phyloP scores from a whole-genome alignment of 1,140 invertebrate species.

The Solenopsis fugax region DNA sequence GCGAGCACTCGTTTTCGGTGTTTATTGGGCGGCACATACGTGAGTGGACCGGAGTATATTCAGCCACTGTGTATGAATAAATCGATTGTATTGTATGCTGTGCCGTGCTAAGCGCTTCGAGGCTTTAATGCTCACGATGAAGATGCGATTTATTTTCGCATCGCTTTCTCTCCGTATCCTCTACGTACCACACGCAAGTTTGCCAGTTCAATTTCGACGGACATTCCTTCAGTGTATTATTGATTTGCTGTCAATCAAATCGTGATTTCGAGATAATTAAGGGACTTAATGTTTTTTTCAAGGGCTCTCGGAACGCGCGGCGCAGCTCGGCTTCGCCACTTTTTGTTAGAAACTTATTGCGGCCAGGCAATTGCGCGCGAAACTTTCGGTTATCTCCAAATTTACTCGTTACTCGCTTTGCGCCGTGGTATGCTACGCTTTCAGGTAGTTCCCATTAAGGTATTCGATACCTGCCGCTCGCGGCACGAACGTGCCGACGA shows the following conservation, averaged over 20 bases:
- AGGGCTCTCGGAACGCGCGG: not conserved
- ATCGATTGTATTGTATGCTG: constrained; percentile 19
- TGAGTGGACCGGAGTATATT: not conserved
- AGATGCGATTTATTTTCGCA: not conserved
- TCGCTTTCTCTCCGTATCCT: not conserved
- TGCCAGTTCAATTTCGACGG: no score
- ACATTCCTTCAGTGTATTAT: no score
- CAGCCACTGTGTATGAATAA: not conserved
- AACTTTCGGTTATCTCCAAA: constrained; percentile 5
- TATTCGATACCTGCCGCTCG: constrained; percentile 39
- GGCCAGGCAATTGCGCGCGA: not conserved
- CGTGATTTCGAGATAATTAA: not conserved
- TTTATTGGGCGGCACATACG: not conserved
- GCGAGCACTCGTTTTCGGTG: constrained; percentile 6
- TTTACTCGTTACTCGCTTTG: constrained; percentile 14
- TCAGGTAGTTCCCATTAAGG: constrained; percentile 28
- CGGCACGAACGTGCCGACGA: constrained; percentile 7
- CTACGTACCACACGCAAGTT: not conserved
- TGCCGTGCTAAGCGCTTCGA: not conserved
- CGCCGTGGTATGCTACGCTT: not conserved
- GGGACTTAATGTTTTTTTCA: not conserved
- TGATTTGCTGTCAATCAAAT: not conserved
- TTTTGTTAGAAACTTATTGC: constrained; percentile 10
- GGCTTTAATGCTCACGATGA: not conserved
- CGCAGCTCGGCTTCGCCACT: not conserved